Percentiles rank a stretch among this genome's conserved stretches.
Conservation (phyloP, 2,797 vertebrate genomes). For the Falco berigora region DNA sequence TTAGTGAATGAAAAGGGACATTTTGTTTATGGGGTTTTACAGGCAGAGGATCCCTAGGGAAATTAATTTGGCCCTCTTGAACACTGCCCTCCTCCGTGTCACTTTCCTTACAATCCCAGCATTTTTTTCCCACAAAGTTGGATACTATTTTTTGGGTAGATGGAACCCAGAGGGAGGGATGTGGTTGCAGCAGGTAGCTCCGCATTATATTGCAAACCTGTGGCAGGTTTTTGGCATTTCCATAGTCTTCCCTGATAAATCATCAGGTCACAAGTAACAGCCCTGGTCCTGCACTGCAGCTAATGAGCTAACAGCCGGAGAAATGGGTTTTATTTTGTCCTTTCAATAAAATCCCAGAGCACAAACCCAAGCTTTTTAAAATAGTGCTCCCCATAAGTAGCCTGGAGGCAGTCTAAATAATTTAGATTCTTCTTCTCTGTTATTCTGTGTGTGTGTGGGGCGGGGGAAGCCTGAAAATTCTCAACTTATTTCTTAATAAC, state of each 20-base stretch:
- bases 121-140: background rate
- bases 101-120: background rate
- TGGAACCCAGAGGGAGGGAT: background rate
- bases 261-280: background rate
- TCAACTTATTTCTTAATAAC: conserved; percentile 13
- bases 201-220: background rate
- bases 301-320: conserved; percentile 3
- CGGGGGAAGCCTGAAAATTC: background rate
- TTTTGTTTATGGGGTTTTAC: conserved; percentile 61
- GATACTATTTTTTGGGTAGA: background rate
- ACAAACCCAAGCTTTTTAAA: conserved; percentile 19
- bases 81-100: background rate
- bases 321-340: conserved; percentile 30
- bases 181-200: background rate
- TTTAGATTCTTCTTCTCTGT: conserved; percentile 28
- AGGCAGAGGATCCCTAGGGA: conserved; percentile 25
- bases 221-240: conserved; percentile 10
- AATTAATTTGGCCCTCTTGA: conserved; percentile 62
- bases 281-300: background rate
- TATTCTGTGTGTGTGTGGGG: background rate
- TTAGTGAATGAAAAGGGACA: conserved; percentile 59
- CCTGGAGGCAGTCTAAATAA: conserved; percentile 53
- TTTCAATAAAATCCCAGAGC: conserved; percentile 36
- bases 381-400: conserved; percentile 16
- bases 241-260: background rate